Conservation (phyloP, 35 echinoderm and acorn worm genomes). For the Nesometra sesokonis region DNA sequence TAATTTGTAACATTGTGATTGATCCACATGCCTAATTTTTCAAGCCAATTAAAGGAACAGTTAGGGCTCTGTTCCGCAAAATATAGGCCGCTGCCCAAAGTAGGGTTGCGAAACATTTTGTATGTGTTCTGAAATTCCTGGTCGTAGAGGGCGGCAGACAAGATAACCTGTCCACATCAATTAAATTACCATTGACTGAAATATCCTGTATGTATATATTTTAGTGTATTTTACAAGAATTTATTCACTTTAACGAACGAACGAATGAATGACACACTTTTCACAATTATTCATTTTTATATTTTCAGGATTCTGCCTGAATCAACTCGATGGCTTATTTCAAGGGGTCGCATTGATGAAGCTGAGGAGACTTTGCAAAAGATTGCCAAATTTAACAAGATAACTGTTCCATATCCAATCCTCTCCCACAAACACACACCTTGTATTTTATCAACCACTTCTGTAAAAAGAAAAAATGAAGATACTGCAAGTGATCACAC, state of each 20-base stretch:
- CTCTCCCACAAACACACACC: background rate
- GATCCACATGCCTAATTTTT: background rate
- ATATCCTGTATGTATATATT: too few species aligned
- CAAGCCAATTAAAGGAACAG: background rate
- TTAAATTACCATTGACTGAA: too few species aligned
- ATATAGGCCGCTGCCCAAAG: too few species aligned
- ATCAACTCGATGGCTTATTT: slow-evolving; percentile 47
- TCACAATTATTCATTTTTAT: background rate
- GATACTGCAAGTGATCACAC: background rate
- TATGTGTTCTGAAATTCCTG: too few species aligned
- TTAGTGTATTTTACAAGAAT: too few species aligned
- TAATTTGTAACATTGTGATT: background rate
- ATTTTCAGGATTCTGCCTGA: slow-evolving; percentile 41
- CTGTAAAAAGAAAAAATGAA: background rate
- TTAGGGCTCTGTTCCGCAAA: too few species aligned
- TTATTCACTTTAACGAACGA: background rate
- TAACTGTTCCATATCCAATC: background rate
- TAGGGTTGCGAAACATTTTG: too few species aligned
- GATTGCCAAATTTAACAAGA: slow-evolving; percentile 44
- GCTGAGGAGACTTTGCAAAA: slow-evolving; percentile 39
- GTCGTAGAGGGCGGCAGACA: too few species aligned
- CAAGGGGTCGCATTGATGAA: slow-evolving; percentile 20
- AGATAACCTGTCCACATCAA: background rate
- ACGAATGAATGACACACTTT: background rate
- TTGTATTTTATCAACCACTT: too few species aligned